These are phyloP conservation scores for Thyatira batis DNA, from an alignment of 2,888 invertebrate genomes.

Conservation along the genomic window DNA sequence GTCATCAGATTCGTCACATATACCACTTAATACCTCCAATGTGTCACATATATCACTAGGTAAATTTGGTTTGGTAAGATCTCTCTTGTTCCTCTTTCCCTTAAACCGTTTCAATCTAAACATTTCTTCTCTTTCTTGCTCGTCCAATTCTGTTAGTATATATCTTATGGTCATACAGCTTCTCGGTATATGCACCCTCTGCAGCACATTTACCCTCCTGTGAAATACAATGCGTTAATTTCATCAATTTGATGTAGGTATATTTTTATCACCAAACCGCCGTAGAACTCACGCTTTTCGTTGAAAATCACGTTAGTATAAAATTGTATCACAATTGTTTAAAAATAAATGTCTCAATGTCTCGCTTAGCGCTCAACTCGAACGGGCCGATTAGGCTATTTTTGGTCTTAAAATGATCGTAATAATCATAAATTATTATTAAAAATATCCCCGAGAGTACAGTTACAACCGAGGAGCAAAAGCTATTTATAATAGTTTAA, in stretches of 20 bases:
- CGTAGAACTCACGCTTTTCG: constrained; percentile 31
- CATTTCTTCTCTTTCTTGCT: constrained; percentile 35
- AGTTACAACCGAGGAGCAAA: no score
- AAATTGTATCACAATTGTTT: no score
- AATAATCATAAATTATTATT: no score
- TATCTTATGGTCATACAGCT: constrained; percentile 32
- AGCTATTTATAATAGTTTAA: no score
- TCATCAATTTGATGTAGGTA: constrained; percentile 7
- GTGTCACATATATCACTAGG: not conserved
- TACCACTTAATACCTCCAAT: no score
- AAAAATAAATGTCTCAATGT: no score
- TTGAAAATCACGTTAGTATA: no score
- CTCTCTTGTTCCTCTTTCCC: constrained; percentile 22
- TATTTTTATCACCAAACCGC: not conserved
- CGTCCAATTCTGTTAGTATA: constrained; percentile 39
- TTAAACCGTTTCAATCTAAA: constrained; percentile 48
- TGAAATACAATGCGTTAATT: constrained; percentile 31
- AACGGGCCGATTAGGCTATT: no score
- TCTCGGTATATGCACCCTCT: constrained; percentile 38
- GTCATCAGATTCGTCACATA: no score
- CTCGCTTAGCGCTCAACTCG: no score
- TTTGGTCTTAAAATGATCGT: no score
- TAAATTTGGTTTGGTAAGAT: not conserved
- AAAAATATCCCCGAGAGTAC: no score
- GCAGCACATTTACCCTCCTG: constrained; percentile 50